phyloP scores from a whole-genome alignment of 2,113 vertebrate genomes.

The Cranoglanis bouderius region DNA sequence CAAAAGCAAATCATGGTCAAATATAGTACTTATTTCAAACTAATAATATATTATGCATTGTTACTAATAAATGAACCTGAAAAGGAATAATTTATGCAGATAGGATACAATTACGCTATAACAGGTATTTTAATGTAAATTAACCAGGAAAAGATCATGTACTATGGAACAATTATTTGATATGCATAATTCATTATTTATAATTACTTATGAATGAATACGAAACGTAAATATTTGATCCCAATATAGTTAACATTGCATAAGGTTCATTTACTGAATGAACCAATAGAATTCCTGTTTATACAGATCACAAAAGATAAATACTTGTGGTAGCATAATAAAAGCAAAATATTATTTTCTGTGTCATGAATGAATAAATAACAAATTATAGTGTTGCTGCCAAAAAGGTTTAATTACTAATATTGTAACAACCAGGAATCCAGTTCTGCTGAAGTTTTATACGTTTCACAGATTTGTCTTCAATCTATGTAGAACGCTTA shows the following conservation, averaged over 20 bases:
- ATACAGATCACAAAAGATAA: not conserved
- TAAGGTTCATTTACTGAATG: not conserved
- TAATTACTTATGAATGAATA: not conserved
- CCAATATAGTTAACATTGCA: not conserved
- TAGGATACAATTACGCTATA: not conserved
- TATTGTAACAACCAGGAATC: not conserved
- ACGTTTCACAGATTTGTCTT: not conserved
- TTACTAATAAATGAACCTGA: not conserved
- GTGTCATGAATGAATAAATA: not conserved
- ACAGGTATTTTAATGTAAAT: not conserved
- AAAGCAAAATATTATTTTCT: not conserved
- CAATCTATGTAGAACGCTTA: constrained; percentile 21
- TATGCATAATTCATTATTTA: not conserved
- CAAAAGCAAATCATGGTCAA: not conserved
- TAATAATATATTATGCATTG: not conserved
- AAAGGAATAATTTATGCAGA: not conserved
- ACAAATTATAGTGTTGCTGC: not conserved
- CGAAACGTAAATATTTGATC: not conserved
- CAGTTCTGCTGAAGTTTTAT: constrained; percentile 14
- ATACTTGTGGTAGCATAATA: not conserved
- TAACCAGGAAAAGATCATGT: not conserved
- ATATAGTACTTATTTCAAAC: not conserved
- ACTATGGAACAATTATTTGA: not conserved
- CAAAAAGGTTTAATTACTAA: not conserved
- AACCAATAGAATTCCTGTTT: not conserved